Evolutionary conservation across 2,113 vertebrate species (phyloP).

Genomic region (Mus spicilegus): DNA sequence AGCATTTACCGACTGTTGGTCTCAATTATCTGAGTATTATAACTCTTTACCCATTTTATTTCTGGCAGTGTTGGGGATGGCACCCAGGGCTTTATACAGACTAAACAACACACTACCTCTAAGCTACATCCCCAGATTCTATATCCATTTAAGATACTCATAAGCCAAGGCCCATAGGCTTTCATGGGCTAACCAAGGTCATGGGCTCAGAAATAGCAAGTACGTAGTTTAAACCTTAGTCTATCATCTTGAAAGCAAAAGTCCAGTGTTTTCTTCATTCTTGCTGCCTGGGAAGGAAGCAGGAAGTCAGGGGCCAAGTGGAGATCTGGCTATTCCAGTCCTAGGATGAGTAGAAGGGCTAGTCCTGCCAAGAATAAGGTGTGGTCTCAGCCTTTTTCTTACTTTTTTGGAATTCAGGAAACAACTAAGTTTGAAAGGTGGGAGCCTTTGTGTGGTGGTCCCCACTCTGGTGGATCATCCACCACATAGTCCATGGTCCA

Average conservation of each 20-base stretch:
- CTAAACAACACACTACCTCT: not conserved
- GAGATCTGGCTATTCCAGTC: not conserved
- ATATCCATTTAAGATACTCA: too few relatives aligned
- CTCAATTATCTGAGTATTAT: not conserved
- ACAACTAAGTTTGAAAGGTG: fast-evolving
- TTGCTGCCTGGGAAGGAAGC: not conserved
- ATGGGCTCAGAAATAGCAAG: not conserved
- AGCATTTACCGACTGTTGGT: not conserved
- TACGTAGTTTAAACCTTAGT: not conserved
- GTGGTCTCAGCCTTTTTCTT: not conserved
- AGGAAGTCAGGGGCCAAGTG: fast-evolving
- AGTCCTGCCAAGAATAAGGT: not conserved
- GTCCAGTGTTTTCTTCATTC: not conserved
- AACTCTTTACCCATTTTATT: not conserved
- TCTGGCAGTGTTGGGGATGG: not conserved
- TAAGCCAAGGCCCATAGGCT: not conserved
- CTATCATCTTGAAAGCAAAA: not conserved
- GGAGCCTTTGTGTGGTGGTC: not conserved
- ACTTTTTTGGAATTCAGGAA: not conserved
- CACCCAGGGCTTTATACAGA: not conserved
- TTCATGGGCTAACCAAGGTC: not conserved
- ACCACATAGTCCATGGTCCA: too few relatives aligned
- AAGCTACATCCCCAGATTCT: not conserved
- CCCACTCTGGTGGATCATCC: too few relatives aligned
- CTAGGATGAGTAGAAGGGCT: not conserved